Evolutionary conservation across 92 coral and sea anemone species (phyloP).

Genomic region (Porites evermanni): DNA sequence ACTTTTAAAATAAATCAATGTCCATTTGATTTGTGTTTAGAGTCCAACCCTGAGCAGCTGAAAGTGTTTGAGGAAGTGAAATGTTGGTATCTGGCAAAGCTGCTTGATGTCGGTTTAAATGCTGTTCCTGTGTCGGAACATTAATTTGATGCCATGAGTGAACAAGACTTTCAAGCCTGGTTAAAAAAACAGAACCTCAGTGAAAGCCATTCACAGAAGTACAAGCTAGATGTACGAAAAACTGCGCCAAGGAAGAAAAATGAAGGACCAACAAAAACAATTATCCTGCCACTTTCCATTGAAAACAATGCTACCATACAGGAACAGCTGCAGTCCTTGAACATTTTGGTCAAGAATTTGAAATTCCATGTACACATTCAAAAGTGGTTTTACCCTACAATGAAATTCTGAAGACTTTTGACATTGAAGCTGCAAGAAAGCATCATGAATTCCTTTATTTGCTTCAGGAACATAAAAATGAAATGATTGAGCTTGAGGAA

Average conservation of each 20-base stretch:
- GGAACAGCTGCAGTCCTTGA: conserved; percentile 57
- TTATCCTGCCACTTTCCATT: conserved; percentile 55
- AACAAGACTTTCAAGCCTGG: conserved; percentile 41
- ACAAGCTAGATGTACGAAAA: background rate
- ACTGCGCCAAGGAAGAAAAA: background rate
- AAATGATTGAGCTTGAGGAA: conserved; percentile 8
- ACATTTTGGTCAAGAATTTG: conserved; percentile 55
- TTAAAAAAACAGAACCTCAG: conserved; percentile 18
- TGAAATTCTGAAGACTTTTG: conserved; percentile 24
- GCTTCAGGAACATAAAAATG: conserved; percentile 45
- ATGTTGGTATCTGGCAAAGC: conserved; percentile 15
- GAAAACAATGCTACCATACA: conserved; percentile 57
- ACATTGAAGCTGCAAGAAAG: conserved; percentile 41
- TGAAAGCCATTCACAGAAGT: conserved; percentile 5
- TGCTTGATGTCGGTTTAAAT: conserved; percentile 21
- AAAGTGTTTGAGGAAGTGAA: conserved; percentile 20
- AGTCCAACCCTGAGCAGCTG: conserved; percentile 21
- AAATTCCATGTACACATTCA: conserved; percentile 46
- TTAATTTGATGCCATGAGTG: conserved; percentile 26
- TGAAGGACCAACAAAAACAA: background rate
- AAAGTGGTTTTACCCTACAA: conserved; percentile 43
- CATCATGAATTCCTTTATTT: conserved; percentile 52
- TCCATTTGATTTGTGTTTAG: background rate
- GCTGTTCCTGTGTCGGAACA: conserved; percentile 1
- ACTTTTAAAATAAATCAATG: background rate